Evolutionary conservation across 2,113 vertebrate genomes (phyloP), one percentile per base, ranked within the genome.

Genomic region (Callipepla californica): DNA sequence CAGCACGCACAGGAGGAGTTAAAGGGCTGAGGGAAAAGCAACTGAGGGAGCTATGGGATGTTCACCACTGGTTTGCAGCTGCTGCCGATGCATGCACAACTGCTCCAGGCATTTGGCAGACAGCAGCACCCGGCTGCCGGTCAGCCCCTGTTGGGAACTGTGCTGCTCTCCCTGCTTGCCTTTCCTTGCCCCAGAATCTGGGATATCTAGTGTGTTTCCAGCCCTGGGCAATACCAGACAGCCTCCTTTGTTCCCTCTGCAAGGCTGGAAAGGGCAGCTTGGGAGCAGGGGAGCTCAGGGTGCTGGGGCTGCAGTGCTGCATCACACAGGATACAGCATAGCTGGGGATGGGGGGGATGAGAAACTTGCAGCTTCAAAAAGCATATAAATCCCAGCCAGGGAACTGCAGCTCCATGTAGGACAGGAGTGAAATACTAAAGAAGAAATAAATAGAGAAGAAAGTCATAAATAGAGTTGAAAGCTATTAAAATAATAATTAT

Each of bases 391-490:
- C 53, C n/a, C 32, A 87, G 72, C 53, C 55, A 77, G 65, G 72
- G 38, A 61, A 70, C 42, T 6, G 1, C 32, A 18, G 69, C 34
- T 82, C 67, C 44, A 48, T 18, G 45, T 57, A 36, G 82, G 77
- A 51, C 61, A 61, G 80, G 69, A 91, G 80, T 86, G 77, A 94
- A 92, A 67, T 72, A 69, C 84, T 82, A 82, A 85, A 42, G 89
- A 85, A 87, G 84, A 91, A 93, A 95, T 94, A 95, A 94, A 95
- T 94, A 95, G 89, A 92, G 59, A 82, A 92, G 75, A 74, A 87
- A 91, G 89, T 82, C 81, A 94, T 96, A 96, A 95, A 92, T 92
- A 93, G 89, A 77, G 19, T n/a, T 69, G 63, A 76, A 95, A 87
- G 55, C 48, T 73, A 73, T 91, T 94, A 78, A 93, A 92, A 93